Percentiles rank a stretch among this genome's conserved stretches.
These are phyloP conservation scores for Macrophya annulata DNA, from an alignment of 2,888 invertebrate genomes.

Conservation along the genomic window DNA sequence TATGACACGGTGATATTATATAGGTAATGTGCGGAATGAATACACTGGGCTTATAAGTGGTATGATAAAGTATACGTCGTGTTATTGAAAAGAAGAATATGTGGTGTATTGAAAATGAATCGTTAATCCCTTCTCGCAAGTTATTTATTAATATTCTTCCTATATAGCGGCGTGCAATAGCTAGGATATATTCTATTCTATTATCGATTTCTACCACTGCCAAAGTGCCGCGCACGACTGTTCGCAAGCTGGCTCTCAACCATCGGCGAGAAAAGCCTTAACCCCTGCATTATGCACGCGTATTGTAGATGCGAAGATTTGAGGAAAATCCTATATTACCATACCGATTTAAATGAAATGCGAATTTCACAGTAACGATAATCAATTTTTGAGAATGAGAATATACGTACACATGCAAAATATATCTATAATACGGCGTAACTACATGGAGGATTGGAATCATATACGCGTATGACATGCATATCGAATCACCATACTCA, in stretches of 20 bases:
- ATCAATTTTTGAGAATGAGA: neutral
- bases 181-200: constrained; percentile 53
- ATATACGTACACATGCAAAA: neutral
- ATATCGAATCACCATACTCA: neutral
- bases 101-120: neutral
- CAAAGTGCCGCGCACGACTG: constrained; percentile 53
- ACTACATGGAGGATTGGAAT: no score
- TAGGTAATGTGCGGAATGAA: neutral
- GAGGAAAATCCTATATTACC: neutral
- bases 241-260: constrained; percentile 36
- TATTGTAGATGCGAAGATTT: constrained; percentile 4
- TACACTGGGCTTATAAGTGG: neutral
- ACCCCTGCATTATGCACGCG: constrained; percentile 30
- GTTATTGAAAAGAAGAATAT: neutral
- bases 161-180: constrained; percentile 31
- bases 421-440: neutral
- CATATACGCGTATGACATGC: neutral
- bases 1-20: neutral
- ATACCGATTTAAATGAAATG: neutral
- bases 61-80: neutral
- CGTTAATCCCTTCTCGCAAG: constrained; percentile 24
- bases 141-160: constrained; percentile 34
- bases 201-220: constrained; percentile 54
- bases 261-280: constrained; percentile 35
- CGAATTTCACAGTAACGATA: neutral